A percentile compares a stretch with the other conserved stretches of the same genome.
Conservation (phyloP, 2,888 invertebrate genomes). For the Glyphotaelius pellucidus region DNA sequence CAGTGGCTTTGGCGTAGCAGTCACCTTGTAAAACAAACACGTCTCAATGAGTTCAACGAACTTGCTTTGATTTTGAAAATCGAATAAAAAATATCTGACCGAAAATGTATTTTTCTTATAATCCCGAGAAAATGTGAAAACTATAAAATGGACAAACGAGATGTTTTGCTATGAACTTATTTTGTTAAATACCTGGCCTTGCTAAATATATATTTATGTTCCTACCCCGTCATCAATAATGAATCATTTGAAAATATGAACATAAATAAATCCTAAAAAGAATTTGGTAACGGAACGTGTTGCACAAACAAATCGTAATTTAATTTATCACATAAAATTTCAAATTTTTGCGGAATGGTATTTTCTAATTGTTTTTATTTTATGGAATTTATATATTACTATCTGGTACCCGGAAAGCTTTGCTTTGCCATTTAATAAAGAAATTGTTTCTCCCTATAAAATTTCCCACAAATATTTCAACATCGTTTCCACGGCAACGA, state of each 20-base stretch:
- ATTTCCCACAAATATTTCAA: too few species aligned
- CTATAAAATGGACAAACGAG: neutral
- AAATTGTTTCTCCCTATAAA: too few species aligned
- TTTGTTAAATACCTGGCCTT: neutral
- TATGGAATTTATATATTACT: too few species aligned
- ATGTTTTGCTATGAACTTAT: too few species aligned
- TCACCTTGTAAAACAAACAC: constrained; percentile 46
- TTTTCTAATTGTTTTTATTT: neutral
- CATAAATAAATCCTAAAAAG: neutral
- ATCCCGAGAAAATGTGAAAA: neutral
- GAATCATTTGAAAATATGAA: neutral
- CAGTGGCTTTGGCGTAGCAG: neutral
- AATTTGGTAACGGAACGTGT: neutral
- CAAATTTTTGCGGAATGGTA: neutral
- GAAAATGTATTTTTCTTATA: constrained; percentile 10
- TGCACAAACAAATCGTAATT: neutral
- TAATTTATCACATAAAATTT: neutral
- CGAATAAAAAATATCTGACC: neutral
- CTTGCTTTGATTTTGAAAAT: constrained; percentile 16
- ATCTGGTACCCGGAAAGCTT: too few species aligned
- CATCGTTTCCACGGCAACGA: too few species aligned
- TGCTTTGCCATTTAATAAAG: too few species aligned
- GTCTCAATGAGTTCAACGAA: constrained; percentile 21
- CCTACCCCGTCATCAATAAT: neutral
- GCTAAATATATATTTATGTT: neutral